Evolutionary conservation across 1,140 invertebrate species (phyloP).

Genomic region (Trialeurodes vaporariorum): DNA sequence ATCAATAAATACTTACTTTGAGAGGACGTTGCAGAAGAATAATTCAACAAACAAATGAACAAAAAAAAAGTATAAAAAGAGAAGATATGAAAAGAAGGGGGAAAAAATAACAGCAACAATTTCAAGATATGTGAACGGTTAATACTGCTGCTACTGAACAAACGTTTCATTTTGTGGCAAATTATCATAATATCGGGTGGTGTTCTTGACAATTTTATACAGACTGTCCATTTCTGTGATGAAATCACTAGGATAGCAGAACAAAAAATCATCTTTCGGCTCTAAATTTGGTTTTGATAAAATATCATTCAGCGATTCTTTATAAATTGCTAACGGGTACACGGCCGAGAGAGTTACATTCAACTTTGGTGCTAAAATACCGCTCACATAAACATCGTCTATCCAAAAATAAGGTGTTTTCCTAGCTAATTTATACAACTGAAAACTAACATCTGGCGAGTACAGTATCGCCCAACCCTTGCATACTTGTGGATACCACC

Average conservation of each 20-base stretch:
- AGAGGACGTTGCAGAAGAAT: not conserved
- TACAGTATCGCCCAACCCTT: constrained; percentile 63
- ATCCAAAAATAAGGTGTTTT: constrained; percentile 64
- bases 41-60: not conserved
- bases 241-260: not conserved
- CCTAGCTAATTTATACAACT: constrained; percentile 51
- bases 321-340: not conserved
- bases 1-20: no score
- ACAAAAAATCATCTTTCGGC: not conserved
- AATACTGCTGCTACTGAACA: not conserved
- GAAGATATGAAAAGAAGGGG: not conserved
- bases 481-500: constrained; percentile 58
- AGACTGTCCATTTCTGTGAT: not conserved
- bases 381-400: constrained; percentile 71
- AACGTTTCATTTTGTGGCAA: not conserved
- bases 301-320: not conserved
- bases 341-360: constrained; percentile 15
- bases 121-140: not conserved
- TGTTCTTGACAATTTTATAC: not conserved
- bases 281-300: not conserved
- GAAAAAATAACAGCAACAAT: not conserved
- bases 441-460: constrained; percentile 52
- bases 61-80: not conserved
- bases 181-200: not conserved
- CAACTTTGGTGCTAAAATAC: constrained; percentile 42